These are phyloP conservation scores for Philhelius pedissequus DNA, from an alignment of 2,888 invertebrate species.

Conservation along the genomic window DNA sequence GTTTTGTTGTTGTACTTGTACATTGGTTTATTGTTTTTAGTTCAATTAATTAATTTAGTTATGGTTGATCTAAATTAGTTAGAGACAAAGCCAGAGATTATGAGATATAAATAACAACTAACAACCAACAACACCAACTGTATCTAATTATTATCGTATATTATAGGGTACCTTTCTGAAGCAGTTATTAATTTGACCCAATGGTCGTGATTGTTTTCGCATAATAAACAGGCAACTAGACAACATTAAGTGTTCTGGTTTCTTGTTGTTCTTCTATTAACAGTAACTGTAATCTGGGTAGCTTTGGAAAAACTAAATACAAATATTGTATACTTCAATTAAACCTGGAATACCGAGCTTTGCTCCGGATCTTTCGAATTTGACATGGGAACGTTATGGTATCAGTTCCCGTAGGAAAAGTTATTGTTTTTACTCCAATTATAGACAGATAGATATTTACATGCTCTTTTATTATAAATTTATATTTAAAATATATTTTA, in stretches of 20 bases:
- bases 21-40: neutral
- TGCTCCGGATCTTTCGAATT: too few relatives aligned
- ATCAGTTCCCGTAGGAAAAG: too few relatives aligned
- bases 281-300: neutral
- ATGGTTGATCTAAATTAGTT: conserved; percentile 26
- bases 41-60: conserved; percentile 24
- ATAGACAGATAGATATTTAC: too few relatives aligned
- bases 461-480: too few relatives aligned
- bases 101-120: neutral
- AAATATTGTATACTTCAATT: too few relatives aligned
- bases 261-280: neutral
- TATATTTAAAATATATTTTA: too few relatives aligned
- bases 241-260: neutral
- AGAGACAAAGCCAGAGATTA: neutral
- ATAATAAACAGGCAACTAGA: neutral
- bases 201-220: neutral
- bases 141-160: neutral
- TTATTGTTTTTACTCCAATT: too few relatives aligned
- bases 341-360: too few relatives aligned
- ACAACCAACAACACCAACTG: neutral
- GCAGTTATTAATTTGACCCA: neutral
- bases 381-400: too few relatives aligned
- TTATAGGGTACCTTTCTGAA: neutral
- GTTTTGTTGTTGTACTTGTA: neutral
- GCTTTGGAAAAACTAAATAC: too few relatives aligned